Evolutionary conservation across 2,888 invertebrate species (phyloP).

Genomic region (Platycheirus albimanus): DNA sequence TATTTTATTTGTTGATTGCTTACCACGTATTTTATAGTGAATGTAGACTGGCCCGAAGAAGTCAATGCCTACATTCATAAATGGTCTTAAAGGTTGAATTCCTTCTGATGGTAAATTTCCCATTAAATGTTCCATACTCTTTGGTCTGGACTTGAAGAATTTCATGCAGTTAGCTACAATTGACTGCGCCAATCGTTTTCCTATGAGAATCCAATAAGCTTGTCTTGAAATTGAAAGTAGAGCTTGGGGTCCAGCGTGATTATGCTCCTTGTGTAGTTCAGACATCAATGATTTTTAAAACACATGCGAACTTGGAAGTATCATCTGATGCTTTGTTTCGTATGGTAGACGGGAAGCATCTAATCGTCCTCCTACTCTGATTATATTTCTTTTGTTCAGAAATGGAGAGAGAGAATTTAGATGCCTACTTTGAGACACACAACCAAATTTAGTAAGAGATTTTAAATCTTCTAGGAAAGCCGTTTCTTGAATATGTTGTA

Average conservation of each 20-base stretch:
- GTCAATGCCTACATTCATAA: background rate
- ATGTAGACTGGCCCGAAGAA: background rate
- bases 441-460: background rate
- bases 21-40: no score
- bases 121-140: slow-evolving; percentile 8
- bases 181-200: background rate
- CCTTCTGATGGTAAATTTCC: background rate
- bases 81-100: background rate
- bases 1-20: background rate
- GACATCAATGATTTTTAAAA: slow-evolving; percentile 3
- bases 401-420: slow-evolving; percentile 2
- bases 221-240: slow-evolving; percentile 1
- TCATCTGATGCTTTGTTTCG: slow-evolving; percentile 20
- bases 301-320: slow-evolving; percentile 1
- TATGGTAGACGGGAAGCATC: slow-evolving; percentile 9
- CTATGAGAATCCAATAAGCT: background rate
- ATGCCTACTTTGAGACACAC: background rate
- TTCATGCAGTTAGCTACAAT: background rate
- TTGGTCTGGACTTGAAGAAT: slow-evolving; percentile 7
- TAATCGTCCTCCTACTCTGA: slow-evolving; percentile 10
- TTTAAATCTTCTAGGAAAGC: slow-evolving; percentile 2
- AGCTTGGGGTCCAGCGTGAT: slow-evolving; percentile 4
- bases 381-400: background rate
- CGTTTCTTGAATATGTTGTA: background rate
- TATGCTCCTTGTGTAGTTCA: background rate